Percentiles rank a stretch among this genome's conserved stretches.
phyloP scores from a whole-genome alignment of 2,113 vertebrate species.

The Siniperca knerii region DNA sequence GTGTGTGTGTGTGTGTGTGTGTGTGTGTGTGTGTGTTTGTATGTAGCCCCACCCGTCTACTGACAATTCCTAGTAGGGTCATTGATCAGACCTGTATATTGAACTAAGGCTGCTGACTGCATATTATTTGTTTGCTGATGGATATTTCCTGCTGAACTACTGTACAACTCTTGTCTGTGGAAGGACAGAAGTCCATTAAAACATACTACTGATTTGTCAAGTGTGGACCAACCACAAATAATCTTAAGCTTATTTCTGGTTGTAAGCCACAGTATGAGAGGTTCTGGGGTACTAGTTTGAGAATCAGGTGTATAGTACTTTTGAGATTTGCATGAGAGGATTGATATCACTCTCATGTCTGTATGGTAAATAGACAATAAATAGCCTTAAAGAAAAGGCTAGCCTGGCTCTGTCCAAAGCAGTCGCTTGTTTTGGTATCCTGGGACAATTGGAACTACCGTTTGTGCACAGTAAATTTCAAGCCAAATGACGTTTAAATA shows the following conservation, averaged over 20 bases:
- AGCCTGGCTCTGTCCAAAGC: not conserved
- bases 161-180: not conserved
- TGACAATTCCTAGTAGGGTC: not conserved
- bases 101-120: slow-evolving; percentile 36
- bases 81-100: slow-evolving; percentile 43
- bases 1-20: slow-evolving; percentile 7
- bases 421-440: not conserved
- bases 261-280: not conserved
- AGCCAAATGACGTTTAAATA: not conserved
- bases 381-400: not conserved
- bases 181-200: not conserved
- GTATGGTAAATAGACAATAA: not conserved
- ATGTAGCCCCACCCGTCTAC: slow-evolving; percentile 28
- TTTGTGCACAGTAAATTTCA: not conserved
- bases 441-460: not conserved
- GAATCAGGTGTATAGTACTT: not conserved
- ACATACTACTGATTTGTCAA: not conserved
- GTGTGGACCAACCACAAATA: not conserved
- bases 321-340: not conserved
- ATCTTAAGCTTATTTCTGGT: not conserved
- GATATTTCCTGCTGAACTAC: too few relatives aligned
- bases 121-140: slow-evolving; percentile 2
- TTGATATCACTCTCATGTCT: not conserved
- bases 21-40: not conserved
- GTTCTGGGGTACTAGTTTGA: not conserved